Evolutionary conservation across 2,888 invertebrate genomes (phyloP), one percentile per base, ranked within the genome.

Genomic region (Scaeva pyrastri): DNA sequence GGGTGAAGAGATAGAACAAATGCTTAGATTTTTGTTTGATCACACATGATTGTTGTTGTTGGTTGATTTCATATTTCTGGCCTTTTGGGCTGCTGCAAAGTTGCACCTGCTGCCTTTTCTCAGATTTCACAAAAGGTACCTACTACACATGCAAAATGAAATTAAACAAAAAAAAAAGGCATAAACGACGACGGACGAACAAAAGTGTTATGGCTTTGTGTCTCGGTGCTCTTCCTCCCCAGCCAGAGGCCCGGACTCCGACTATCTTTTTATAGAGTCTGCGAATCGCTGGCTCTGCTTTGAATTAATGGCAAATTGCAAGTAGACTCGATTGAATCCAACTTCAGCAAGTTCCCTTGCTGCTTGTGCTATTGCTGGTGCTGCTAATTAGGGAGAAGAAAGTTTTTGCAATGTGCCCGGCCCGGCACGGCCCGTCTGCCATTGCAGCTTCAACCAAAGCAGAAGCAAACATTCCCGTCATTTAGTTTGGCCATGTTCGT

Each of bases 31-130:
- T 79, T 80, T 75, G 66, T 84, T 79, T 85, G 84, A 64, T 79
- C 62, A 45, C 68, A 39, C 56, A 50, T 43, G 16, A n/a, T 11
- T 72, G 75, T 52, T 43, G 55, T 23, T 64, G 71, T 43, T 72
- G 43, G 19, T 55, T 56, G 66, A 56, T 16, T 80, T 66, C 48
- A 19, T 66, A 7, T 31, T 45, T 68, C 21, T 50, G 45, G 43
- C 26, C 5, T 26, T 64, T 66, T 68, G 50, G 66, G 36, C 66
- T 50, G 70, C 21, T 70, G 70, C 78, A 74, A 68, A 72, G 48
- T 81, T 85, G 85, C 85, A 85, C 85, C 85, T 85, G 85, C 85
- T 85, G 84, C 71, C 76, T 71, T 68, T 52, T 76, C 81, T 85
- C 85, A 85, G 70, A 85, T 85, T 85, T 81, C 85, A 85, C 80